These are phyloP conservation scores for Pseudachorutes palmiensis DNA, from an alignment of 1,140 invertebrate genomes.

Conservation along the genomic window DNA sequence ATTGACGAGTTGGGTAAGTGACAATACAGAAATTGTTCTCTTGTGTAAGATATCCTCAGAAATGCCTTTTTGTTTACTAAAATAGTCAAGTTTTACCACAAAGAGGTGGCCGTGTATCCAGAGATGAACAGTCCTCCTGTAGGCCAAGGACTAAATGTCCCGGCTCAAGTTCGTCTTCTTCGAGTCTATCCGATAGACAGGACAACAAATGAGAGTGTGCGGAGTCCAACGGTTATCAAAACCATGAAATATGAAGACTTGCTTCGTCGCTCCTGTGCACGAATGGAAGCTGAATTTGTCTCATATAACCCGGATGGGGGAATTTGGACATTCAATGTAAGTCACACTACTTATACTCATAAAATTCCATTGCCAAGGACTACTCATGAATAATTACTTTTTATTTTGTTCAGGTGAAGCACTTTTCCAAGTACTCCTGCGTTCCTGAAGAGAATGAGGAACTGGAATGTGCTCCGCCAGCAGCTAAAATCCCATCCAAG, in stretches of 20 bases:
- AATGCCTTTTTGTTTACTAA: constrained; percentile 29
- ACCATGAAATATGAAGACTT: constrained; percentile 82
- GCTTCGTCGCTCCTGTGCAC: constrained; percentile 70
- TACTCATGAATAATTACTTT: constrained; percentile 12
- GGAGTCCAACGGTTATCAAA: constrained; percentile 63
- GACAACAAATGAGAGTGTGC: constrained; percentile 67
- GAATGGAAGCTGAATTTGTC: constrained; percentile 79
- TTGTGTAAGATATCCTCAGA: neutral
- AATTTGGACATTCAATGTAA: constrained; percentile 84
- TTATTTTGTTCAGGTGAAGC: constrained; percentile 60
- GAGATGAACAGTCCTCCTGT: constrained; percentile 59
- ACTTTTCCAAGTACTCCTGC: constrained; percentile 92
- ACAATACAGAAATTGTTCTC: neutral
- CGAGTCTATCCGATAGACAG: constrained; percentile 91
- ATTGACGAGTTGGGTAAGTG: constrained; percentile 70
- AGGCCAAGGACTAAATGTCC: constrained; percentile 79
- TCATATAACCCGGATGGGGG: constrained; percentile 89
- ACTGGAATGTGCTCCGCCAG: constrained; percentile 25
- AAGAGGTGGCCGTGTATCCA: constrained; percentile 58
- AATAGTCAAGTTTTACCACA: constrained; percentile 55
- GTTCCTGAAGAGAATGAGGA: constrained; percentile 71
- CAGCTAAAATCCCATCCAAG: constrained; percentile 10
- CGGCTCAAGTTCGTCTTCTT: constrained; percentile 86
- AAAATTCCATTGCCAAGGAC: neutral
- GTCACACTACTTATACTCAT: no score